phyloP scores from a whole-genome alignment of 1,140 invertebrate genomes.

The Lasaia peninsularis region DNA sequence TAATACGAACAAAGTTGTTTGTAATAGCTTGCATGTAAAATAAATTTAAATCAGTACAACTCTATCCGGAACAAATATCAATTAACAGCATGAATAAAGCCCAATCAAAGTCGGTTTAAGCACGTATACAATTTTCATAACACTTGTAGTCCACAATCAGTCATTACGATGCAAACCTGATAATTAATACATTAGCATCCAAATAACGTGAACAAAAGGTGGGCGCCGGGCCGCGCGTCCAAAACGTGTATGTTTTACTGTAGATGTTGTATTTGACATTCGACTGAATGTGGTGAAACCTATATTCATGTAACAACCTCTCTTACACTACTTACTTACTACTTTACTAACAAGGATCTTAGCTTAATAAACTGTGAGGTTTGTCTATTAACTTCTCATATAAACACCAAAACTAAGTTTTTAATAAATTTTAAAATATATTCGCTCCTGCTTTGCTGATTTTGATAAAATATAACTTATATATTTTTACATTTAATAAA shows the following conservation, averaged over 20 bases:
- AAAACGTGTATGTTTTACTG: slow-evolving; percentile 35
- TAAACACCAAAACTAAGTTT: no score
- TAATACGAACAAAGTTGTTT: no score
- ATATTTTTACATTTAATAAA: no score
- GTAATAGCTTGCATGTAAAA: neutral
- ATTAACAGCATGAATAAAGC: slow-evolving; percentile 35
- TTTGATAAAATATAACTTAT: no score
- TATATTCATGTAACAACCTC: no score
- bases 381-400: no score
- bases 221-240: slow-evolving; percentile 30
- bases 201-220: slow-evolving; percentile 68
- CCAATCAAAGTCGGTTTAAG: slow-evolving; percentile 43
- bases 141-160: slow-evolving; percentile 31
- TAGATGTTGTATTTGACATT: slow-evolving; percentile 18
- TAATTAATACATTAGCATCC: slow-evolving; percentile 71
- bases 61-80: slow-evolving; percentile 21
- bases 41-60: neutral
- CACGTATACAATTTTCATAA: slow-evolving; percentile 59
- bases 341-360: no score
- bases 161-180: slow-evolving; percentile 65
- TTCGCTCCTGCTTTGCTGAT: no score
- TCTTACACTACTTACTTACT: no score
- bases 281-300: slow-evolving; percentile 24
- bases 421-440: no score
- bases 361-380: no score